These are phyloP conservation scores for Muschampia plurimacula DNA, from an alignment of 2,888 invertebrate genomes.

Conservation along the genomic window DNA sequence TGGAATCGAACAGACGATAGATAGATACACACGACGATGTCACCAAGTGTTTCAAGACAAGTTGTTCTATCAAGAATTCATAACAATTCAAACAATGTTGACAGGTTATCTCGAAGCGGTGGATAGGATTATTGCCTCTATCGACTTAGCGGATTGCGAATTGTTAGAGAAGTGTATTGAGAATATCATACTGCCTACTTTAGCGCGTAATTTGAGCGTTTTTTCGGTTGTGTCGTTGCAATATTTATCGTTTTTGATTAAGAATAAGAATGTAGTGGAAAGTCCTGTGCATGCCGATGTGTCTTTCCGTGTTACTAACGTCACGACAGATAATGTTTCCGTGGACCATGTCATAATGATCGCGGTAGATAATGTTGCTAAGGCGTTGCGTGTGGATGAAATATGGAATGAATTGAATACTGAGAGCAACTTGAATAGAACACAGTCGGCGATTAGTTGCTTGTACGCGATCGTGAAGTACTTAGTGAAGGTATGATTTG, in stretches of 20 bases:
- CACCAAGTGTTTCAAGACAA: slow-evolving; percentile 83
- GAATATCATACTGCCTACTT: slow-evolving; percentile 62
- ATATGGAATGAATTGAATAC: slow-evolving; percentile 77
- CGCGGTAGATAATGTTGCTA: slow-evolving; percentile 71
- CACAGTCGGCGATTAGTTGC: slow-evolving; percentile 79
- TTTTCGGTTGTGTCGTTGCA: slow-evolving; percentile 78
- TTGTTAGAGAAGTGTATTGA: slow-evolving; percentile 75
- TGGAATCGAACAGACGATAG: slow-evolving; percentile 74
- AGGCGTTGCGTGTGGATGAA: slow-evolving; percentile 68
- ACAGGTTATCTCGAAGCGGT: slow-evolving; percentile 66
- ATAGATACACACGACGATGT: slow-evolving; percentile 77
- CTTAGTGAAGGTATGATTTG: slow-evolving; percentile 71
- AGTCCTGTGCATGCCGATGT: slow-evolving; percentile 75
- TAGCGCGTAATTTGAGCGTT: slow-evolving; percentile 71
- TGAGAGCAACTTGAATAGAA: slow-evolving; percentile 73
- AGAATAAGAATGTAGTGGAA: slow-evolving; percentile 79
- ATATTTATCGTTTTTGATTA: slow-evolving; percentile 79
- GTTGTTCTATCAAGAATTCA: slow-evolving; percentile 77
- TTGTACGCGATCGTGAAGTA: slow-evolving; percentile 78
- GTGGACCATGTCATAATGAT: slow-evolving; percentile 72
- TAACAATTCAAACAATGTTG: slow-evolving; percentile 69
- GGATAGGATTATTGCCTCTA: slow-evolving; percentile 59
- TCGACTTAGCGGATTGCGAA: slow-evolving; percentile 76
- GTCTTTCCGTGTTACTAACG: slow-evolving; percentile 63
- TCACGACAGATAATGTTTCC: slow-evolving; percentile 64